Evolutionary conservation across 2,888 invertebrate species (phyloP), one percentile per base, ranked within the genome.

Genomic region (Lepidonotus clava): DNA sequence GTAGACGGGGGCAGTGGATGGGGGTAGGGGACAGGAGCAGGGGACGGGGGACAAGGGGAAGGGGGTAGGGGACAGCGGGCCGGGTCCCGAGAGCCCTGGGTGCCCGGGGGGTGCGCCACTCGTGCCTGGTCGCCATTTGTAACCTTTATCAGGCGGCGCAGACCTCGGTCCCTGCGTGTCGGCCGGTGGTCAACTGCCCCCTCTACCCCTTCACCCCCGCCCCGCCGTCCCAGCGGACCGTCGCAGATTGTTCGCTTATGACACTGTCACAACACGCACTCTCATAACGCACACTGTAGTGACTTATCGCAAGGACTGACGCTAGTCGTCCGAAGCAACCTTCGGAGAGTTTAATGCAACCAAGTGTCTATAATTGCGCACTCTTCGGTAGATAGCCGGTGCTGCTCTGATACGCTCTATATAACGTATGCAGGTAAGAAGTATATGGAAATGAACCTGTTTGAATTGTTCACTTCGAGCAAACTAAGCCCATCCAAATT

Each of bases 81-180:
- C n/a, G n/a, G n/a, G n/a, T n/a, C n/a, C n/a, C n/a, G 8, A n/a
- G 71, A 36, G 34, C 71, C 61, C 11, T 28, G 71, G 34, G 8
- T 14, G 71, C 14, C 71, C 24, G 71, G 36, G 71, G 8, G 71
- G 36, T 21, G 14, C 11, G 34, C 4, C 80, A 21, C 14, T 51
- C 80, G 80, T 80, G 80, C 51, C 41, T 41, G 24, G 40, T 21
- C 80, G 18, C 51, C 80, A 32, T 80, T 80, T 46, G 80, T 80
- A 80, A 28, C 32, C 46, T 41, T 80, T 80, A 80, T 80, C 80
- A 80, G 80, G 5, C 8, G 28, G 46, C 21, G 32, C 80, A 80
- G 80, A 41, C 76, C 46, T 46, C 41, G 28, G 32, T 11, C 24
- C 21, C 28, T 80, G 80, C 80, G 51, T 80, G 80, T 80, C 51